These are phyloP conservation scores for Spea multiplicata DNA, from an alignment of 2,113 vertebrate species.

Conservation along the genomic window DNA sequence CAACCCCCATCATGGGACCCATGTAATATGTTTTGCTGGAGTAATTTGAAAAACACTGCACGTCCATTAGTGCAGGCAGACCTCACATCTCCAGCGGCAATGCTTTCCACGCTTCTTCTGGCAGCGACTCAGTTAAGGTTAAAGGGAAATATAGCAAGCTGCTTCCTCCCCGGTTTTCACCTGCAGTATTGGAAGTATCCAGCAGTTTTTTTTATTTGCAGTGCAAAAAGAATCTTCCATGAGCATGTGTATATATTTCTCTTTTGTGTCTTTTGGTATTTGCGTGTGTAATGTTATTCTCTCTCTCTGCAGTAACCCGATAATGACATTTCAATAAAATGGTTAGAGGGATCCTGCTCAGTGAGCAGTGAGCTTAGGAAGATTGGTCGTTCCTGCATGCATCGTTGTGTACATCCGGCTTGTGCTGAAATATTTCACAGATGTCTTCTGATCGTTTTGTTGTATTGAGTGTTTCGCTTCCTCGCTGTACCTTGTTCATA, in stretches of 20 bases:
- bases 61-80: constrained; percentile 38
- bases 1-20: constrained; percentile 50
- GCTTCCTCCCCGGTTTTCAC: background rate
- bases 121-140: constrained; percentile 11
- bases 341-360: constrained; percentile 13
- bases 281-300: background rate
- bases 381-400: background rate
- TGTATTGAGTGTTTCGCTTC: constrained; percentile 14
- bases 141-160: background rate
- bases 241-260: background rate
- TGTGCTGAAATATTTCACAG: background rate
- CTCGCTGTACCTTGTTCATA: background rate
- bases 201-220: background rate
- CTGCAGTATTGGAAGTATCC: background rate
- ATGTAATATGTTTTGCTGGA: constrained; percentile 50
- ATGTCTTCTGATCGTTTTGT: background rate
- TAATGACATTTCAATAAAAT: constrained; percentile 41
- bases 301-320: constrained; percentile 27
- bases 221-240: too few relatives aligned
- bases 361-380: constrained; percentile 30
- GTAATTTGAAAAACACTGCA: constrained; percentile 49
- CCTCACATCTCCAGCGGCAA: background rate
- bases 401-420: background rate
- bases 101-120: background rate
- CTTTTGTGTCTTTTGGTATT: background rate